Evolutionary conservation across 2,888 invertebrate genomes (phyloP), one percentile per base, ranked within the genome.

Genomic region (Stenolophus ochropezus): DNA sequence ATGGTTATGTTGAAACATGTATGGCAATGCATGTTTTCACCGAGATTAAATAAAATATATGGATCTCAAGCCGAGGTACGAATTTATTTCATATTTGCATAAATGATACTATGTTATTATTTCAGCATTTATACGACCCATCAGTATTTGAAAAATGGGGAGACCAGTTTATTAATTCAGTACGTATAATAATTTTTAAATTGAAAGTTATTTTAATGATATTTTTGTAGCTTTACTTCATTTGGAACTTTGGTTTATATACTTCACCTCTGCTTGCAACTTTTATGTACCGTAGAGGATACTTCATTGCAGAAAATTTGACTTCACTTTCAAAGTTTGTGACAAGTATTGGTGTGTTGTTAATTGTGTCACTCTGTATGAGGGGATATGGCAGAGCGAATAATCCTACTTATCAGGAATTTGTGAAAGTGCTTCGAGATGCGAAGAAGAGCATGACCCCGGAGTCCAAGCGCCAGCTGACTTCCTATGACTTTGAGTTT

Each of bases 401-500:
- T 5, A 96, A 94, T 86, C 90, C 92, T 0, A 91, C 92, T 51
- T 97, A 97, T 87, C 88, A 91, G 1, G 91, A 91, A 83, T 96
- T 97, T 87, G 86, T 96, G 8, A 91, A 90, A 81, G 91, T 92
- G 0, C 88, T 96, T 2, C 89, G 89, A 16, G 88, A 87, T 78
- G 89, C 90, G n/a, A 87, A 90, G 1, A 85, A 85, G 56, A 87
- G 87, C 23, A 85, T 90, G n/a, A 85, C 86, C 0, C 88, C 86
- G 4, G 83, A 85, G 18, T 89, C 91, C 42, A 92, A 94, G 84
- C 90, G 91, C 82, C 90, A 91, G 49, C 86, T 96, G 58, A 90
- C 93, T 42, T 91, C 91, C 82, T 98, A 95, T 88, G 98, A 98
- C 87, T 98, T 97, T 90, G 97, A 97, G 76, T 97, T 97, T 87